Evolutionary conservation across 2,113 vertebrate genomes (phyloP), one percentile per base, ranked within the genome.

Genomic region (Prinia subflava): DNA sequence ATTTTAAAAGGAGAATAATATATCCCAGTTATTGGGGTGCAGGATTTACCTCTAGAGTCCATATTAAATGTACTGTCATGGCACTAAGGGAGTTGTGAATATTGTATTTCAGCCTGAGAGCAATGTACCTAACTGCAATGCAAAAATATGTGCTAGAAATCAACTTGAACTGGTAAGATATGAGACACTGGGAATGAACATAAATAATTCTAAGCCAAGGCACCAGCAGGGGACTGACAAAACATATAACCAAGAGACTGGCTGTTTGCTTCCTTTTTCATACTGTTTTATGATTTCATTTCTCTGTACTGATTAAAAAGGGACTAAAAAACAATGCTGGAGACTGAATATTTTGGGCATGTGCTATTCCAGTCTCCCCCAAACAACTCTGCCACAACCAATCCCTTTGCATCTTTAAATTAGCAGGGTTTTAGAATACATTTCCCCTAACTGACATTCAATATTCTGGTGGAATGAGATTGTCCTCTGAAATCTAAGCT

Each of bases 291-390:
- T 87, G 88, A 81, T 96, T 96, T 96, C 77, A 91, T 95, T 96
- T 96, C 93, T 94, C 90, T 80, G 64, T 87, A 81, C 88, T 95
- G 88, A 96, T 96, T 95, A 92, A 96, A 95, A 94, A 95, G 90
- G 41, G 79, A 93, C 77, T 71, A 44, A 85, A 94, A 95, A 92
- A 28, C 77, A 74, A 68, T 89, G 75, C 83, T 73, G 50, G 78
- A 92, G 64, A 83, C 65, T 41, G 71, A 92, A 24, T 93, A 79
- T 78, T 92, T 92, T 59, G 55, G 68, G 41, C 74, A 81, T 83
- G 57, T 84, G 57, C 16, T 91, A 62, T 84, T 92, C 62, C 59
- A 89, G 53, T 33, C 23, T 92, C n/a, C 73, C 69, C 60, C 27
- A 78, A 78, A 80, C 69, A 78, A 27, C 52, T 84, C 60, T 82